These are phyloP conservation scores for Philereme vetulata DNA, from an alignment of 2,888 invertebrate genomes.

Conservation along the genomic window DNA sequence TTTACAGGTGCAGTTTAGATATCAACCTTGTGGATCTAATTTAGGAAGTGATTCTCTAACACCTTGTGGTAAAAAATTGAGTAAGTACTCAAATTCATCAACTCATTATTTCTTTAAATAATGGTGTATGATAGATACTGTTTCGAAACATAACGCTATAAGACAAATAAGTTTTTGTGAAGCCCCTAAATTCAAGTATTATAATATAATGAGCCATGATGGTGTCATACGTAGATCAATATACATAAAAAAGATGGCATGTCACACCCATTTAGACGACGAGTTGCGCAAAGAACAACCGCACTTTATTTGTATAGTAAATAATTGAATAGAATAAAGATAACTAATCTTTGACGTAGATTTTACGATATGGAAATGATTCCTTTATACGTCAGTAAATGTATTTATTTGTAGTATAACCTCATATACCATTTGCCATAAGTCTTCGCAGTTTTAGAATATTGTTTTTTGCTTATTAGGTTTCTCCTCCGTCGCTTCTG, in stretches of 20 bases:
- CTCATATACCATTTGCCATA: no score
- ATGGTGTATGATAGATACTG: no score
- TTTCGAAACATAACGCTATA: no score
- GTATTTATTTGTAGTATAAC: no score
- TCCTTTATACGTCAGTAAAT: no score
- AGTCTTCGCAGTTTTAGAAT: constrained; percentile 2
- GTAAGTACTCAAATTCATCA: no score
- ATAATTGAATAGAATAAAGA: constrained; percentile 14
- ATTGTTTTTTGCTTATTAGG: no score
- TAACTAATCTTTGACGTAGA: background rate
- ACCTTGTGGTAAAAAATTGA: no score
- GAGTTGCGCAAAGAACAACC: constrained; percentile 15
- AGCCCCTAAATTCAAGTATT: constrained; percentile 21
- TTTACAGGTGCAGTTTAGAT: constrained; percentile 12
- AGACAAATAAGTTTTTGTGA: constrained; percentile 1
- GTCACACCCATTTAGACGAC: constrained; percentile 17
- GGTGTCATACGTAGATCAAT: background rate
- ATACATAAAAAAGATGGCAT: no score
- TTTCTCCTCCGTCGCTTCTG: no score
- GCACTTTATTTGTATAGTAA: constrained; percentile 12
- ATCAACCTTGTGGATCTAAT: constrained; percentile 19
- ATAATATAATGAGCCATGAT: constrained; percentile 13
- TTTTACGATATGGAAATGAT: background rate
- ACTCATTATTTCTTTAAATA: no score
- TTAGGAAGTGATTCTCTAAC: constrained; percentile 11